phyloP scores from a whole-genome alignment of 2,797 vertebrate genomes.

The Sardinella longiceps region DNA sequence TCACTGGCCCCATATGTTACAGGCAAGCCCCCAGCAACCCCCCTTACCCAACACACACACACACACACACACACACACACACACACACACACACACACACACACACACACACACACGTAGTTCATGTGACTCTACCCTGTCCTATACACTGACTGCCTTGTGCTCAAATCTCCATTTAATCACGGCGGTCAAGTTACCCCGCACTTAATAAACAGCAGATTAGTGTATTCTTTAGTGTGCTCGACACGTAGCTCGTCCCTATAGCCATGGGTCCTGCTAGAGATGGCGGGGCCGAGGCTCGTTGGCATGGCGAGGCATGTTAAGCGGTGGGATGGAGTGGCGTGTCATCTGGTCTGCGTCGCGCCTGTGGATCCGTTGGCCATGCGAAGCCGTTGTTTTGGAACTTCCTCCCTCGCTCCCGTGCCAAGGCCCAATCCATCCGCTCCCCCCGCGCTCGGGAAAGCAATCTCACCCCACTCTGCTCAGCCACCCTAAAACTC shows the following conservation, averaged over 20 bases:
- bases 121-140: conserved; percentile 70
- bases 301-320: conserved; percentile 69
- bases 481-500: background rate
- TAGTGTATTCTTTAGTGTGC: conserved; percentile 87
- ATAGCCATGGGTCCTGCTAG: conserved; percentile 78
- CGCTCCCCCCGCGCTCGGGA: conserved; percentile 53
- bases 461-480: conserved; percentile 46
- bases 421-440: conserved; percentile 67
- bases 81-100: conserved; percentile 52
- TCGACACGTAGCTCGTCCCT: conserved; percentile 83
- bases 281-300: conserved; percentile 55
- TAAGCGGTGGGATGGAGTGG: conserved; percentile 76
- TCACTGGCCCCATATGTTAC: conserved; percentile 75
- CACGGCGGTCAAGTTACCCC: conserved; percentile 88
- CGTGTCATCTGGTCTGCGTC: conserved; percentile 82
- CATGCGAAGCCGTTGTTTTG: conserved; percentile 66
- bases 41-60: conserved; percentile 36
- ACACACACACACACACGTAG: conserved; percentile 55
- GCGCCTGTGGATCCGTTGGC: conserved; percentile 79
- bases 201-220: conserved; percentile 95
- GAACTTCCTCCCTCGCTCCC: conserved; percentile 65
- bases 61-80: conserved; percentile 25
- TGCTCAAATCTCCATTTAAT: conserved; percentile 95
- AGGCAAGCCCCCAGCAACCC: conserved; percentile 42
- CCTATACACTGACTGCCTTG: conserved; percentile 70